A percentile compares a stretch with the other conserved stretches of the same genome.
phyloP scores from a whole-genome alignment of 2,888 invertebrate genomes.

The Graphium colonna region DNA sequence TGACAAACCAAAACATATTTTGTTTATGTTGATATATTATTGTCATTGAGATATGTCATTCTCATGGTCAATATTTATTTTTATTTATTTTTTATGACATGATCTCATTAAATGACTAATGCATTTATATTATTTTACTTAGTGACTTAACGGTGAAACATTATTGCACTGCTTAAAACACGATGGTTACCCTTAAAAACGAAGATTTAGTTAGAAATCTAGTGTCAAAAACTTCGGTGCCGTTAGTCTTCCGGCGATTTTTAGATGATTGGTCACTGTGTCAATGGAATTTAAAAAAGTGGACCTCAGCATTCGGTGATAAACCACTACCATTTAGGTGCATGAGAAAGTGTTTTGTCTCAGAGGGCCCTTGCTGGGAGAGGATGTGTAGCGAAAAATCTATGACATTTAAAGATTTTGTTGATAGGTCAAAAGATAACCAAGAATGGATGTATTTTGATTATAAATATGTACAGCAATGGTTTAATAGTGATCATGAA shows the following conservation, averaged over 20 bases:
- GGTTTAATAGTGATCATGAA: constrained; percentile 80
- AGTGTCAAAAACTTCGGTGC: constrained; percentile 49
- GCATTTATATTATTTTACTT: not conserved
- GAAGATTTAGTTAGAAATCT: constrained; percentile 49
- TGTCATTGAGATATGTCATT: not conserved
- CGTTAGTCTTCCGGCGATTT: constrained; percentile 76
- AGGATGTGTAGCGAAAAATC: constrained; percentile 79
- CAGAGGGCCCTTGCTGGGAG: constrained; percentile 89
- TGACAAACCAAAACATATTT: too few species aligned
- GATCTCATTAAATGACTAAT: constrained; percentile 14
- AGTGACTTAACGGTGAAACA: not conserved
- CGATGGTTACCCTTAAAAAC: constrained; percentile 46
- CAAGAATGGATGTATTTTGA: constrained; percentile 90
- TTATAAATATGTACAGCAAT: constrained; percentile 88
- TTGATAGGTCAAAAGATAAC: constrained; percentile 51
- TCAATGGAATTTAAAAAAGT: constrained; percentile 81
- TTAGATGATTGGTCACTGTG: constrained; percentile 79
- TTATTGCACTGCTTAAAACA: constrained; percentile 3
- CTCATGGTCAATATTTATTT: not conserved
- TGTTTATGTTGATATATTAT: not conserved
- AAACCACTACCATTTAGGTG: constrained; percentile 80
- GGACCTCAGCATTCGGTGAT: constrained; percentile 78
- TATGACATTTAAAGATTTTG: constrained; percentile 83
- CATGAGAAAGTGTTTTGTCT: constrained; percentile 52
- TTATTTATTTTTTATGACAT: not conserved